Evolutionary conservation across 2,797 vertebrate genomes (phyloP).

Genomic region (Spinus pinus): DNA sequence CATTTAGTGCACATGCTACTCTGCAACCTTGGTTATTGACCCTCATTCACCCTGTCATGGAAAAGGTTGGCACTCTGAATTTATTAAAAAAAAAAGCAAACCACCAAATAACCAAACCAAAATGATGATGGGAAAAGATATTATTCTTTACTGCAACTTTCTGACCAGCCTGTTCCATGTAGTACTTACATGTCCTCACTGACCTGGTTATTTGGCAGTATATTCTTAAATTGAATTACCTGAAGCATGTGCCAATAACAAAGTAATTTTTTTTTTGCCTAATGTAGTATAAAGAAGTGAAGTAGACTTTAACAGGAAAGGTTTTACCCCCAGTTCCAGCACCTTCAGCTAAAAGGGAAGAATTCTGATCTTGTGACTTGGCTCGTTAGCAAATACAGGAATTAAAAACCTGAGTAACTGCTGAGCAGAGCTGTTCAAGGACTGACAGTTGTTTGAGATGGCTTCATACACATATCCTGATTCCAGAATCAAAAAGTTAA

Average conservation of each 20-base stretch:
- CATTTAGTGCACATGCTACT: constrained; percentile 18
- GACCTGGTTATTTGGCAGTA: constrained; percentile 17
- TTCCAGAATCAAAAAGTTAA: not conserved
- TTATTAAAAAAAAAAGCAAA: not conserved
- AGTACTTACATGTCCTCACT: constrained; percentile 23
- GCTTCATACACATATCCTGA: not conserved
- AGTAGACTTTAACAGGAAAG: not conserved
- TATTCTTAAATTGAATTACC: not conserved
- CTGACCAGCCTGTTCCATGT: constrained; percentile 48
- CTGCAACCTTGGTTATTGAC: not conserved
- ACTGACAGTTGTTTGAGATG: not conserved
- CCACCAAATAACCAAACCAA: not conserved
- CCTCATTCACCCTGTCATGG: constrained; percentile 17
- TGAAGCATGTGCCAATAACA: constrained; percentile 47
- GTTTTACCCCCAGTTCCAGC: not conserved
- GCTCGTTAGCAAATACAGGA: not conserved
- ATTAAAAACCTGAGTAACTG: not conserved
- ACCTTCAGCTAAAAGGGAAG: not conserved
- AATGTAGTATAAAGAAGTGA: not conserved
- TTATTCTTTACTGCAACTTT: not conserved
- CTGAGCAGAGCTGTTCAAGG: not conserved
- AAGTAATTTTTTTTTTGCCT: not conserved
- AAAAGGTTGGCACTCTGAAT: constrained; percentile 4
- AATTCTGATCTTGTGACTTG: not conserved
- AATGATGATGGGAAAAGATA: not conserved